Base-by-base conservation (phyloP, 2,113 vertebrate species). In the Ceyx cyanopectus region DNA sequence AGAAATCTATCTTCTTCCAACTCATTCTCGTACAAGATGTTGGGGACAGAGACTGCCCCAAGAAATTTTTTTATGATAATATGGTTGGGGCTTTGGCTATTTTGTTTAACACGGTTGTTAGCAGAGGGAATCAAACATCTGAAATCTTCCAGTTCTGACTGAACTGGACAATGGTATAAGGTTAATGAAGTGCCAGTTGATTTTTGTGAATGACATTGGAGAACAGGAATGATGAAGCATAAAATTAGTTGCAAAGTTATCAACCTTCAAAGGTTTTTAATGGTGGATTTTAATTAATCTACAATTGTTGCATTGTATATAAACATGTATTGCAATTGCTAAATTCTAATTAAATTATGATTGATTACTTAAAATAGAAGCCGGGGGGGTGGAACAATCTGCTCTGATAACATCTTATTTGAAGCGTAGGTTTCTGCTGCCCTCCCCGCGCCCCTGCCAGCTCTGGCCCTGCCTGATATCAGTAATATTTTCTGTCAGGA, bases 281-380 rank as follows among this genome's bases (percentile, higher is more conserved):
- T 84, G 26, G n/a, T 68, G 30, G 4, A 24, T 86, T 86, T 90
- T 76, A 84, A 79, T 88, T 93, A 90, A 83, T 63, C 68, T 86
- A 32, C 26, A 53, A 10, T 30, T 60, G 23, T 79, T 88, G 30
- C 45, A 78, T 88, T 83, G 26, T 61, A 54, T 61, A 70, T 66
- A 76, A 92, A 54, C 30, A 73, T 68, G 7, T 45, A 45, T 69
- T 58, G 14, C 1, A 2, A 46, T 77, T 61, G 20, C 14, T 88
- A 73, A 57, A 48, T 81, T 75, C 54, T 86, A 90, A 61, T 73
- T 76, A 76, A 92, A 89, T 48, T 56, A 45, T 1, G 2, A 70
- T 48, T 21, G 57, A 46, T 88, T 72, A 16, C 65, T 78, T 90
- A 57, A 85, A 87, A 79, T 15, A 79, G 69, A 68, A 74, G 37